Conservation (phyloP, 2,113 vertebrate genomes). For the Gallinago jamesoni region DNA sequence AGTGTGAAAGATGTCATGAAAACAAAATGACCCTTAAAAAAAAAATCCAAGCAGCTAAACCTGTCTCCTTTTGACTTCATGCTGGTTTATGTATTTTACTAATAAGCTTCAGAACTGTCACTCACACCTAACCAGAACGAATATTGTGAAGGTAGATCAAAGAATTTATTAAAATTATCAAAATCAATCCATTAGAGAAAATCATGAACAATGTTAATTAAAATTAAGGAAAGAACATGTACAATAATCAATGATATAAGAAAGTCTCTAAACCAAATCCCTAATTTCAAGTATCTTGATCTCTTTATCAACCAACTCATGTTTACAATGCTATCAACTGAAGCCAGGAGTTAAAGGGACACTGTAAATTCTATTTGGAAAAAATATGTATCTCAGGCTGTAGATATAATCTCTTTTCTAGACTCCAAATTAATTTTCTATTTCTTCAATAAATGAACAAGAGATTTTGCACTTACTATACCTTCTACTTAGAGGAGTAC, state of each 20-base stretch:
- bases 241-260: background rate
- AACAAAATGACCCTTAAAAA: slow-evolving; percentile 56
- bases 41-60: slow-evolving; percentile 57
- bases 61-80: background rate
- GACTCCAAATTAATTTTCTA: background rate
- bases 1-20: slow-evolving; percentile 59
- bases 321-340: background rate
- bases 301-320: background rate
- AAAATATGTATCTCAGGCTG: background rate
- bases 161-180: background rate
- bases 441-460: background rate
- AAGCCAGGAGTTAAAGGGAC: slow-evolving; percentile 37
- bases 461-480: background rate
- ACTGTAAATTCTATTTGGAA: background rate
- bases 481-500: background rate
- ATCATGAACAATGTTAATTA: slow-evolving; percentile 18
- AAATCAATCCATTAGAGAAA: slow-evolving; percentile 17
- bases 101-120: background rate
- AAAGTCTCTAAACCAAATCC: background rate
- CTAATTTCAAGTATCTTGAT: background rate
- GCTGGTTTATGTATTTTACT: background rate
- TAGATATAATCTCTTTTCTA: background rate
- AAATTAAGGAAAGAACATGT: background rate
- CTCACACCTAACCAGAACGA: background rate
- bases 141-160: background rate